These are phyloP conservation scores for Eudorcas thomsonii DNA, from an alignment of 2,113 vertebrate genomes.

Conservation along the genomic window DNA sequence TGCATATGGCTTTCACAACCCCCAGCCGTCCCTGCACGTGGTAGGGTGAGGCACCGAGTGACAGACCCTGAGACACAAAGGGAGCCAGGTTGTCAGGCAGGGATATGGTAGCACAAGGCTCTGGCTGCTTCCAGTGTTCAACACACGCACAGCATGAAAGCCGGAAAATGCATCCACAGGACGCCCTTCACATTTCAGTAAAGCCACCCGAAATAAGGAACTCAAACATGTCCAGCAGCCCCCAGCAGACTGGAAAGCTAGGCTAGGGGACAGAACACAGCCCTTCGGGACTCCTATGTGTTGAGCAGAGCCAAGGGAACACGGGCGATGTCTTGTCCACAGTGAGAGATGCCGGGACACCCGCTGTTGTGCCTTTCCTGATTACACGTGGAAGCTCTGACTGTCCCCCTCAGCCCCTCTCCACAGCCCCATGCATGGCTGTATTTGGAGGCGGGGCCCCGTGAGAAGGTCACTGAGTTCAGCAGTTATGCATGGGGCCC, in stretches of 20 bases:
- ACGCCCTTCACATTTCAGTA: accelerated
- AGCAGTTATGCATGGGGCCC: too few relatives aligned
- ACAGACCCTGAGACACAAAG: too few relatives aligned
- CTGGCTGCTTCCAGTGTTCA: accelerated
- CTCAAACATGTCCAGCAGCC: neutral
- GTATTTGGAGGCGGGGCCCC: neutral
- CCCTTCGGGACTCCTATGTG: accelerated
- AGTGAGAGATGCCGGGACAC: neutral
- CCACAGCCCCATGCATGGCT: neutral
- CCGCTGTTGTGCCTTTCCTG: neutral
- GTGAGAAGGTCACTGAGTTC: neutral
- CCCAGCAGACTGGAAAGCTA: neutral
- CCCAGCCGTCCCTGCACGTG: accelerated
- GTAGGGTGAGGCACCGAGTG: neutral
- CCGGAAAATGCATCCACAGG: neutral
- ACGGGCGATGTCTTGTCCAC: accelerated
- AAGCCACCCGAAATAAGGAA: accelerated
- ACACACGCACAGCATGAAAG: accelerated
- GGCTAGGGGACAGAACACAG: neutral
- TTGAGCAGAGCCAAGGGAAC: neutral
- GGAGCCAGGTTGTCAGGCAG: accelerated
- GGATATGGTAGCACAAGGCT: neutral
- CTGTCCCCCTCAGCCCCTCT: neutral
- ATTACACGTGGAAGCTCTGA: neutral
- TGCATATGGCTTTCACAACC: accelerated